Evolutionary conservation across 2,797 vertebrate genomes (phyloP).

Genomic region (Telmatherina bonti): DNA sequence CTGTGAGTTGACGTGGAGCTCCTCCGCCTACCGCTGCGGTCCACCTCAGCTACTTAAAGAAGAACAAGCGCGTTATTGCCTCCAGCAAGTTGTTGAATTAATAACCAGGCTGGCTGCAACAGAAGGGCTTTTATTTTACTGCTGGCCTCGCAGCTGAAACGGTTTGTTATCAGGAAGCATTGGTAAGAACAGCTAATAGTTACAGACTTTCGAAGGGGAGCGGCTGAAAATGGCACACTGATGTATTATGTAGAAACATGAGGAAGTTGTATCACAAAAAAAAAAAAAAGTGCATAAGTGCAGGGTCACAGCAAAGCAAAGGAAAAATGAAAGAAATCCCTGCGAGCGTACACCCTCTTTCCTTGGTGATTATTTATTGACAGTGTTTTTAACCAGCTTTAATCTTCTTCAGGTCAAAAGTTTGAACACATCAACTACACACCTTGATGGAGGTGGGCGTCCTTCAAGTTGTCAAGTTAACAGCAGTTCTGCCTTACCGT

Average conservation of each 20-base stretch:
- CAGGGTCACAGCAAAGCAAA: too few relatives aligned
- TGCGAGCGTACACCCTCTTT: too few relatives aligned
- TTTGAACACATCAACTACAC: not conserved
- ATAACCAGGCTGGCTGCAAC: constrained; percentile 50
- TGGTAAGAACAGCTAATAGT: constrained; percentile 25
- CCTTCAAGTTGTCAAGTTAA: too few relatives aligned
- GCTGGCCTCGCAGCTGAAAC: constrained; percentile 16
- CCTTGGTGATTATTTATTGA: too few relatives aligned
- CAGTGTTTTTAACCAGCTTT: too few relatives aligned
- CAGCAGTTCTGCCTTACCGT: not conserved
- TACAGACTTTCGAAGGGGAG: constrained; percentile 17
- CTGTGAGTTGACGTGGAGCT: constrained; percentile 6
- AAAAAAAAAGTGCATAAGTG: too few relatives aligned
- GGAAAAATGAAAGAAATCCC: too few relatives aligned
- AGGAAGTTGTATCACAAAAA: too few relatives aligned
- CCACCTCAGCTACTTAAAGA: constrained; percentile 36
- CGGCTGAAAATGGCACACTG: not conserved
- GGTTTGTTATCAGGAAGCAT: constrained; percentile 27
- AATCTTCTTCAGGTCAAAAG: too few relatives aligned
- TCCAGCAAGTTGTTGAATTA: constrained; percentile 57
- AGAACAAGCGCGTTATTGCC: constrained; percentile 50
- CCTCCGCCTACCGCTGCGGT: constrained; percentile 28
- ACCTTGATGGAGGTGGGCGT: too few relatives aligned
- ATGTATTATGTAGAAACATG: too few relatives aligned
- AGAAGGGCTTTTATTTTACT: constrained; percentile 43